phyloP scores from a whole-genome alignment of 1,140 invertebrate genomes.

The Drosophila parabipectinata region DNA sequence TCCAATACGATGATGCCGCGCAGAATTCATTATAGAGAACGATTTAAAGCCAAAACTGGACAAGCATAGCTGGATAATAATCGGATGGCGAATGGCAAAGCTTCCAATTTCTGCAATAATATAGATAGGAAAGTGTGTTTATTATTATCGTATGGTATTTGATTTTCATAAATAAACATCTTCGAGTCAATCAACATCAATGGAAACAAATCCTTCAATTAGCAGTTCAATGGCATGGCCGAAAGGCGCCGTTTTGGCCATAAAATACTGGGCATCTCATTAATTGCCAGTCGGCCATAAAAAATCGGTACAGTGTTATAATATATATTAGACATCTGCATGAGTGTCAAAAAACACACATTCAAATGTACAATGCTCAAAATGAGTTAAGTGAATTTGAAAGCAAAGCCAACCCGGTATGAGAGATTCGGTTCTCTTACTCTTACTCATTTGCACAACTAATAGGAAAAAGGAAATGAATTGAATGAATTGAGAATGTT shows the following conservation, averaged over 20 bases:
- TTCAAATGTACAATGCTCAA: no score
- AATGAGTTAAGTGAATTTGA: no score
- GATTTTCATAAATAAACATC: conserved; percentile 21
- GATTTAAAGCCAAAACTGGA: conserved; percentile 69
- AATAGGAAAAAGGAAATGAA: no score
- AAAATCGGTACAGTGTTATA: conserved; percentile 42
- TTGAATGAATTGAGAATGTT: no score
- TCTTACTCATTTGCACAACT: no score
- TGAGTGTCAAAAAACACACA: no score
- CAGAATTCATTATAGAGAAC: conserved; percentile 82
- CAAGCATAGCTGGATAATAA: conserved; percentile 50
- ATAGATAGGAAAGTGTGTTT: conserved; percentile 14
- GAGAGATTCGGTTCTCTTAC: no score
- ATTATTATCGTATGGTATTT: conserved; percentile 26
- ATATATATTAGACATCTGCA: no score
- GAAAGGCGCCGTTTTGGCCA: conserved; percentile 51
- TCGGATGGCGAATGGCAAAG: conserved; percentile 12
- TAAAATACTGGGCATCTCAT: conserved; percentile 66
- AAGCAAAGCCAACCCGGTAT: no score
- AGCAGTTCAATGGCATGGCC: conserved; percentile 64
- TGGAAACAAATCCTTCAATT: conserved; percentile 39
- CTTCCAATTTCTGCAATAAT: conserved; percentile 49
- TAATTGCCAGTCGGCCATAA: conserved; percentile 51
- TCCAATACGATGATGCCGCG: conserved; percentile 84
- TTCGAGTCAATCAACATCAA: conserved; percentile 41